Evolutionary conservation across 2,888 invertebrate genomes (phyloP).

Genomic region (Pogonocherus hispidulus): DNA sequence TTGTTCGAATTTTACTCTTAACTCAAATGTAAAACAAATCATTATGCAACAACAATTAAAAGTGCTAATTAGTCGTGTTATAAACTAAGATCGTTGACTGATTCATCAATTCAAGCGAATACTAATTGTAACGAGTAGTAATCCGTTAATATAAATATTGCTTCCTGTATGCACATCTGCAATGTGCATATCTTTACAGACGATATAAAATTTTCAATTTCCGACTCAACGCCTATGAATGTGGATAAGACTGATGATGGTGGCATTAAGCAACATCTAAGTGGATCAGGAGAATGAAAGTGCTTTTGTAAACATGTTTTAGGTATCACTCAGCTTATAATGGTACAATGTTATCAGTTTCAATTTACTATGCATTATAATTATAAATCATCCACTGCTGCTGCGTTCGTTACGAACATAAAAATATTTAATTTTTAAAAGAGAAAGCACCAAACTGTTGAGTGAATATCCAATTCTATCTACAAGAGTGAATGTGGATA

Average conservation of each 20-base stretch:
- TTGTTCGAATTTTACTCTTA: too few species aligned
- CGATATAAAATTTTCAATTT: too few species aligned
- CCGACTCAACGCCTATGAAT: background rate
- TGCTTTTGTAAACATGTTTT: background rate
- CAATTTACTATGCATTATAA: background rate
- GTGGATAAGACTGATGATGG: conserved; percentile 1
- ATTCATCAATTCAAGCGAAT: too few species aligned
- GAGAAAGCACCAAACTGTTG: background rate
- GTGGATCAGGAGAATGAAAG: background rate
- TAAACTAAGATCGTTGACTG: too few species aligned
- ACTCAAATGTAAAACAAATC: too few species aligned
- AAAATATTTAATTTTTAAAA: background rate
- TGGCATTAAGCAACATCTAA: background rate
- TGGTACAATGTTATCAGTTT: conserved; percentile 2
- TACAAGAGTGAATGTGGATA: too few species aligned
- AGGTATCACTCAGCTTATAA: conserved; percentile 1
- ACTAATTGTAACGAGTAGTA: too few species aligned
- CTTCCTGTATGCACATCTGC: background rate
- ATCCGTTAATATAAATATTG: background rate
- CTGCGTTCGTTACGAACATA: background rate
- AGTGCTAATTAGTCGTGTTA: too few species aligned
- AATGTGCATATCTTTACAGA: too few species aligned
- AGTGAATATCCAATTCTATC: too few species aligned
- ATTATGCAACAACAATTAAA: too few species aligned
- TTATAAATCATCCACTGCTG: background rate